A percentile compares a stretch with the other conserved stretches of the same genome.
Conservation (phyloP, 2,797 vertebrate species). For the Potorous gilbertii region DNA sequence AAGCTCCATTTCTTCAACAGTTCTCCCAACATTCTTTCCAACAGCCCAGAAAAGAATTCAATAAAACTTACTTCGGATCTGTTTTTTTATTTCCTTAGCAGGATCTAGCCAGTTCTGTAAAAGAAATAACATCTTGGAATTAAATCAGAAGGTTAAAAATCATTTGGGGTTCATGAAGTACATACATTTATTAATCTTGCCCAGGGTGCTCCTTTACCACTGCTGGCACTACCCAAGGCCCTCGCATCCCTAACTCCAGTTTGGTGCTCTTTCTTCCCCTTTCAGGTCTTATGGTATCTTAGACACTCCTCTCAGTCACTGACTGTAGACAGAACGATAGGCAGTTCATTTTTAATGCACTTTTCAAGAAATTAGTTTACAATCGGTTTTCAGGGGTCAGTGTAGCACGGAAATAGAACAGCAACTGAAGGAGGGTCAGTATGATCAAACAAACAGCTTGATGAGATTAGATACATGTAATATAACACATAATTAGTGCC, state of each 20-base stretch:
- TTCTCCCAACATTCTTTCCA: slow-evolving; percentile 5
- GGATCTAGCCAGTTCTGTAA: slow-evolving; percentile 98
- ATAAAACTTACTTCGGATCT: slow-evolving; percentile 93
- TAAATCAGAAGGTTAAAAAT: slow-evolving; percentile 63
- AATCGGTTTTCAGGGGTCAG: neutral
- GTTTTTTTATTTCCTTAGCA: slow-evolving; percentile 98
- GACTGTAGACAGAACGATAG: neutral
- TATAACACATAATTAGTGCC: neutral
- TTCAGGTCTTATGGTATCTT: neutral
- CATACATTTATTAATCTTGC: neutral
- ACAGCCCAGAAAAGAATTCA: neutral
- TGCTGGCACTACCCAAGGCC: neutral
- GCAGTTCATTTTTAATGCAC: neutral
- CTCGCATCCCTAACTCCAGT: fast-evolving
- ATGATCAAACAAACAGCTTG: neutral
- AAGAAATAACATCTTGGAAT: slow-evolving; percentile 79
- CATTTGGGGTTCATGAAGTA: neutral
- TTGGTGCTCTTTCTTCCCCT: neutral
- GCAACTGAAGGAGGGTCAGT: neutral
- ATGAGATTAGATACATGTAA: neutral
- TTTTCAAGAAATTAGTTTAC: slow-evolving; percentile 6
- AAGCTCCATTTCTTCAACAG: neutral
- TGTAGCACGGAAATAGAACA: neutral
- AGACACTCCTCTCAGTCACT: neutral
- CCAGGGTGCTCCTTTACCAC: neutral